Base-by-base conservation (phyloP, 2,888 invertebrate genomes). In the Charanyca ferruginea region DNA sequence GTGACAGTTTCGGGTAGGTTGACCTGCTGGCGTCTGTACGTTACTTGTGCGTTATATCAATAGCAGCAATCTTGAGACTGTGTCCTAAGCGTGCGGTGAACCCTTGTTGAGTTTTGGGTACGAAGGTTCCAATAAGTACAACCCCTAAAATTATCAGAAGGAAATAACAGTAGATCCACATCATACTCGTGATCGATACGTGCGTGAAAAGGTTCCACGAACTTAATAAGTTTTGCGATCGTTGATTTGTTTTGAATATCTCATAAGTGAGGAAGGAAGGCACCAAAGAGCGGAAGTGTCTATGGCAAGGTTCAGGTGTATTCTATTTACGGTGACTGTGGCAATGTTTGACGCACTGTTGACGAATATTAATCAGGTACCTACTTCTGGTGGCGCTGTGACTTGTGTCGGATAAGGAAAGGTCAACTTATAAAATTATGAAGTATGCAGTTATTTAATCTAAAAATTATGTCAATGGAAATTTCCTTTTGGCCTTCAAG, bases 311-410 rank as follows among this genome's bases (percentile, higher is more conserved):
- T 18, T 20, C 48, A 8, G 32, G 32, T 42, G 9, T n/a, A 28
- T 42, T 28, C 11, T 62, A 62, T 32, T n/a, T n/a, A n/a, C n/a
- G 38, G 23, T 51, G 66, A 66, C 18, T 22, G 38, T 28, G 8
- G 6, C 25, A n/a, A 13, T 45, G 47, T 18, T 18, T n/a, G 49
- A 20, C 16, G 55, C 11, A 35, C 23, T 45, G 4, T 9, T 18
- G 2, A 20, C 9, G 58, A 58, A 68, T 76, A 69, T n/a, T 52
- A 47, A 69, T 76, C n/a, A n/a, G n/a, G n/a, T n/a, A n/a, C n/a
- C n/a, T 13, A 25, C 3, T 68, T 54, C 38, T 55, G n/a, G 53
- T 25, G 42, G 5, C 25, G 28, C n/a, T 25, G 35, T 22, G 18
- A 9, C 16, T 25, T 0, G 11, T 32, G 32, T 11, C 42, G 7